Percentiles rank a stretch among this genome's conserved stretches.
Evolutionary conservation across 2,113 vertebrate species (phyloP).

Genomic region (Amblyopsis rosae): DNA sequence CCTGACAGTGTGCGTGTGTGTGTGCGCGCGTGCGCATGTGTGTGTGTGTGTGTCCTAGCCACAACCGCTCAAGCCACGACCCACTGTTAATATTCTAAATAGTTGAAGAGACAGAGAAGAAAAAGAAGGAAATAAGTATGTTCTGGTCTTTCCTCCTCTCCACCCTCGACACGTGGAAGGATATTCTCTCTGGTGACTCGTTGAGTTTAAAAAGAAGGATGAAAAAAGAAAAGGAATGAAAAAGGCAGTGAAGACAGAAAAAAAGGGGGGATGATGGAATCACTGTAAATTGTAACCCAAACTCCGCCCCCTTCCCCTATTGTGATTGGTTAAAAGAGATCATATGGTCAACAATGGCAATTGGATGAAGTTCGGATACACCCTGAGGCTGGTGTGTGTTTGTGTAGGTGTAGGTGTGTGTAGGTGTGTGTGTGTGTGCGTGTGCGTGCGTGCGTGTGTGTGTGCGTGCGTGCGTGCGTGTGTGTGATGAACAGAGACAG

Average conservation of each 20-base stretch:
- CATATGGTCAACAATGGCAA: constrained; percentile 46
- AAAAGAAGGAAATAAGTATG: not conserved
- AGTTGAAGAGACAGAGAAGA: constrained; percentile 1
- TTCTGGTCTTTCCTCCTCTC: constrained; percentile 37
- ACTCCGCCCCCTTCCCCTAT: constrained; percentile 61
- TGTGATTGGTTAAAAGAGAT: constrained; percentile 57
- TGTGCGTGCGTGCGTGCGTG: not conserved
- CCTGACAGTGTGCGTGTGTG: not conserved
- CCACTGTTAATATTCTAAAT: constrained; percentile 3
- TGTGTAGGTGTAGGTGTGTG: no score
- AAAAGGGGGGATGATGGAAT: constrained; percentile 28
- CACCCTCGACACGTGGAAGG: constrained; percentile 75
- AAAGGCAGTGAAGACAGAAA: constrained; percentile 29
- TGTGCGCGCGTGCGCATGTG: not conserved
- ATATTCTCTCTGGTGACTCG: constrained; percentile 59
- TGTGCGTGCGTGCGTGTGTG: constrained; percentile 18
- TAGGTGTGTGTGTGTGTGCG: not conserved
- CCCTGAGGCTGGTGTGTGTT: constrained; percentile 45
- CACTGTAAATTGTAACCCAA: constrained; percentile 12
- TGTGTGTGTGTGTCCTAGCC: not conserved
- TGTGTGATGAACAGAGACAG: not conserved
- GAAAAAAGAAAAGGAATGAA: constrained; percentile 9
- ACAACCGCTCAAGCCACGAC: not conserved
- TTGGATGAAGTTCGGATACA: constrained; percentile 40
- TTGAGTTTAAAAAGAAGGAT: constrained; percentile 16